phyloP scores from a whole-genome alignment of 2,113 vertebrate genomes.

The Toxostoma redivivum region DNA sequence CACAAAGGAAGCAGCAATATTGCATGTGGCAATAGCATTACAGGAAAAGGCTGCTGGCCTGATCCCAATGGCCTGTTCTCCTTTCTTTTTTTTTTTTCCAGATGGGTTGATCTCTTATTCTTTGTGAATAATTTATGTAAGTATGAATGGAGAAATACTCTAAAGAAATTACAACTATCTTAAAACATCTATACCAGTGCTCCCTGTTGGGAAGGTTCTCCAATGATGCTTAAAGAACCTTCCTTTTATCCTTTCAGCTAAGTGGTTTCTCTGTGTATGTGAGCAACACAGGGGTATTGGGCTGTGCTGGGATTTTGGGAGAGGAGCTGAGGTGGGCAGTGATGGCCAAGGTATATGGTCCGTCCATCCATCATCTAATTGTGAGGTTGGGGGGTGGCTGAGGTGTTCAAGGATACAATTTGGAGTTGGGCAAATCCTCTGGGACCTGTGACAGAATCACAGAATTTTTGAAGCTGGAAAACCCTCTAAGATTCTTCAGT shows the following conservation, averaged over 20 bases:
- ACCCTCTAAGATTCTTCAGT: not conserved
- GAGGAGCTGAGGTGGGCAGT: not conserved
- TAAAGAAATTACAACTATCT: not conserved
- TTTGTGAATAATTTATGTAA: conserved; percentile 48
- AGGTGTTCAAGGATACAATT: not conserved
- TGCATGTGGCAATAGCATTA: not conserved
- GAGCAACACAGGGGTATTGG: not conserved
- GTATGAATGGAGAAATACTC: not conserved
- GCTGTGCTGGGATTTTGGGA: not conserved
- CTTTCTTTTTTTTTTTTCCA: not conserved
- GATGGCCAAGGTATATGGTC: not conserved
- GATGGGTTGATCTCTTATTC: conserved; percentile 23
- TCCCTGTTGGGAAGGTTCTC: not conserved
- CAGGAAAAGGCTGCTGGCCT: not conserved
- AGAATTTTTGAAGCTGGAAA: not conserved
- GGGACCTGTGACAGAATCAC: not conserved
- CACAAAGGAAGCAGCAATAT: not conserved
- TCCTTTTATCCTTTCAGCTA: not conserved
- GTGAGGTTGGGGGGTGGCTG: rapidly evolving
- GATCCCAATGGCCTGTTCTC: not conserved
- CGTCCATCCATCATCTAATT: not conserved
- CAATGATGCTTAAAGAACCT: not conserved
- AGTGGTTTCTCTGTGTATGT: not conserved
- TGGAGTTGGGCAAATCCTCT: not conserved
- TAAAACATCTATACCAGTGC: not conserved